A percentile compares a stretch with the other conserved stretches of the same genome.
These are phyloP conservation scores for Pseudochirops corinnae DNA, from an alignment of 2,797 vertebrate genomes.

Conservation along the genomic window DNA sequence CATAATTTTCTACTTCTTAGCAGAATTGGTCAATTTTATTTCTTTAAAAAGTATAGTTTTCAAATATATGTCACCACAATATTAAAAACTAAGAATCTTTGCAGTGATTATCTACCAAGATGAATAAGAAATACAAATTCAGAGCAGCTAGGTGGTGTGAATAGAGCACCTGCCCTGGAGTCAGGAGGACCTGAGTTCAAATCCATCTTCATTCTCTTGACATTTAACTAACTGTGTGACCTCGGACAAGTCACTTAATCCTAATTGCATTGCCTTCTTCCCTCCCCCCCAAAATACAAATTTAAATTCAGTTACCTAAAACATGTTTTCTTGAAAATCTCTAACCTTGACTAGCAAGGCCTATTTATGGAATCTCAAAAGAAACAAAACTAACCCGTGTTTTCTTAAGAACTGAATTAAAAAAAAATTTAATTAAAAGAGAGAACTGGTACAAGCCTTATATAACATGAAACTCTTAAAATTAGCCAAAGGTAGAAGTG, in stretches of 20 bases:
- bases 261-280: too few species aligned
- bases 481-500: background rate
- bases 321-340: background rate
- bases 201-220: too few species aligned
- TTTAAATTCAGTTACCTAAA: background rate
- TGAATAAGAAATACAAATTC: background rate
- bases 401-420: background rate
- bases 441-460: background rate
- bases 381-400: background rate
- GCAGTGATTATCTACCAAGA: background rate
- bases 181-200: too few species aligned
- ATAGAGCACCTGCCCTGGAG: too few species aligned
- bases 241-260: too few species aligned
- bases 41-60: background rate
- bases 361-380: background rate
- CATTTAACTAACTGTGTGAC: too few species aligned
- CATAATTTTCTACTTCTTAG: background rate
- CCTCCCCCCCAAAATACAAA: background rate
- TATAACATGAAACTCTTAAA: background rate
- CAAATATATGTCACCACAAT: background rate
- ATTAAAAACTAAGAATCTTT: background rate
- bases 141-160: too few species aligned
- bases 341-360: background rate
- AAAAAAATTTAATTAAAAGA: background rate
- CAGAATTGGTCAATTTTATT: background rate